Conservation (phyloP, 2,888 invertebrate genomes). For the Archips xylosteana region DNA sequence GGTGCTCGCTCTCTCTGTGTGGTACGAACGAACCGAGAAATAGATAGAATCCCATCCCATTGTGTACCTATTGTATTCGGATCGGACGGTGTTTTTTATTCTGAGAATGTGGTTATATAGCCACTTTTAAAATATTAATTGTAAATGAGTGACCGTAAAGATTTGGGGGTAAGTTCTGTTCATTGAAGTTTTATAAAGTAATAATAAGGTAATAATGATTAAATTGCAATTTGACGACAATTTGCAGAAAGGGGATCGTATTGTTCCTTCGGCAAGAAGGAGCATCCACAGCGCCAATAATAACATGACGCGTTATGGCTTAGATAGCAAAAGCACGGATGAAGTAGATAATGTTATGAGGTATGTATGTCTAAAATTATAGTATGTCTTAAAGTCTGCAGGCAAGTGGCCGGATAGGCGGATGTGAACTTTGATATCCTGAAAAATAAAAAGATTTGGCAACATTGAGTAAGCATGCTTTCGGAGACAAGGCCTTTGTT, state of each 20-base stretch:
- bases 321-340: slow-evolving; percentile 60
- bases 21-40: no score
- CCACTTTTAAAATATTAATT: background rate
- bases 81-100: no score
- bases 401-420: no score
- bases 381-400: background rate
- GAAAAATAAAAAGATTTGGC: background rate
- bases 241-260: slow-evolving; percentile 58
- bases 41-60: no score
- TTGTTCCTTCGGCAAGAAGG: slow-evolving; percentile 61
- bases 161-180: slow-evolving; percentile 6
- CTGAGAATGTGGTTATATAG: no score
- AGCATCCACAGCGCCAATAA: slow-evolving; percentile 61
- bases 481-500: no score
- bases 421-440: no score
- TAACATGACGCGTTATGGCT: slow-evolving; percentile 56
- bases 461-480: background rate
- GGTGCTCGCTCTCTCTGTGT: no score
- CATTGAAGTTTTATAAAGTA: no score
- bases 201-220: background rate
- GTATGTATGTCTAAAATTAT: slow-evolving; percentile 50
- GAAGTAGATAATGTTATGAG: slow-evolving; percentile 73
- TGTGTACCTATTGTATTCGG: no score
- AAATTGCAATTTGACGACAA: background rate
- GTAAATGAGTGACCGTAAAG: slow-evolving; percentile 24